Evolutionary conservation across 2,797 vertebrate species (phyloP).

Genomic region (Cyclura pinguis): DNA sequence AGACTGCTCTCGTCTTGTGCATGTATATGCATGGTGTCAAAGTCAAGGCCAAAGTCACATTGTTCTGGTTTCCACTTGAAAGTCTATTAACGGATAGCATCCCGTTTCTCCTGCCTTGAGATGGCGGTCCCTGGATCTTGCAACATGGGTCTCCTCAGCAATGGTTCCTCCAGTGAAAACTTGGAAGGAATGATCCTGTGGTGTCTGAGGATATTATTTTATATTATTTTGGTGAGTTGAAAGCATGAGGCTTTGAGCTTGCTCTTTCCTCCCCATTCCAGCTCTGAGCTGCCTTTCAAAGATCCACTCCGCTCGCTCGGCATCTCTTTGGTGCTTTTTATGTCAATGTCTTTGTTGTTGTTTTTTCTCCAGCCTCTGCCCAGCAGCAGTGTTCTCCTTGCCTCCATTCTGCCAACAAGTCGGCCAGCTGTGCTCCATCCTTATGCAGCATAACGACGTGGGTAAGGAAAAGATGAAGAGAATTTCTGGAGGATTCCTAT

Average conservation of each 20-base stretch:
- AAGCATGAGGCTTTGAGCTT: no score
- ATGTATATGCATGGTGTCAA: neutral
- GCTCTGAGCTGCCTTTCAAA: slow-evolving; percentile 43
- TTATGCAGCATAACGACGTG: accelerated
- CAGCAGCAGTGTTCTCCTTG: accelerated
- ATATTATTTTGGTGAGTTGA: no score
- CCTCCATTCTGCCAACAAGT: slow-evolving; percentile 43
- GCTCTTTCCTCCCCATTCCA: no score
- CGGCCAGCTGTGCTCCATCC: neutral
- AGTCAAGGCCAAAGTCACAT: neutral
- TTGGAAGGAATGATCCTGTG: neutral
- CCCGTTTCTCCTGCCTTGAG: neutral
- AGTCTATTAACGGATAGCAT: neutral
- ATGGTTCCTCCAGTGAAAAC: neutral
- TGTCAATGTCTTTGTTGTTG: slow-evolving; percentile 39
- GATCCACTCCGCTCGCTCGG: neutral
- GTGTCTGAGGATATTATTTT: neutral
- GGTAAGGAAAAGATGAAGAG: accelerated
- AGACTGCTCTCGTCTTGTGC: slow-evolving; percentile 5
- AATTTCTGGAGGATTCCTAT: neutral
- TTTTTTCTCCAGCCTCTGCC: slow-evolving; percentile 14
- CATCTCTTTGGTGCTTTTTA: slow-evolving; percentile 8
- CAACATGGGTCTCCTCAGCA: accelerated
- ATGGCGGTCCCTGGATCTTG: neutral
- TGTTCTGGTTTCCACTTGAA: neutral